phyloP scores from a whole-genome alignment of 1,140 invertebrate genomes.

The Rhopalosiphum padi region DNA sequence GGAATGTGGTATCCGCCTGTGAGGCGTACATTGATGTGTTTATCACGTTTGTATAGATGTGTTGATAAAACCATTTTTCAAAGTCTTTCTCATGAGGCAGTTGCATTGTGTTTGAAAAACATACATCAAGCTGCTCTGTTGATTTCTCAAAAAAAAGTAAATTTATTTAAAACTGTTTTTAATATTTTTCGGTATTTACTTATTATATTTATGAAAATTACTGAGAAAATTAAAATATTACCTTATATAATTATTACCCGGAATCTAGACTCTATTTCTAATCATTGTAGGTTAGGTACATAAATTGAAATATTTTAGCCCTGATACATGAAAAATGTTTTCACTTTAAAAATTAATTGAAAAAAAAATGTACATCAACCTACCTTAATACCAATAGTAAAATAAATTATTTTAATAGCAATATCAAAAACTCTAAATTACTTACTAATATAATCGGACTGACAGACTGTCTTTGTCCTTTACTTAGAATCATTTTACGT shows the following conservation, averaged over 20 bases:
- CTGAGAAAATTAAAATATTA: neutral
- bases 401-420: too few relatives aligned
- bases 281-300: neutral
- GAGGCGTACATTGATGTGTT: conserved; percentile 88
- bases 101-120: conserved; percentile 90
- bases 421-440: too few relatives aligned
- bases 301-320: neutral
- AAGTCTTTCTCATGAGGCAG: conserved; percentile 93
- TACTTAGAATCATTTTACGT: too few relatives aligned
- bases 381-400: too few relatives aligned
- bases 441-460: too few relatives aligned
- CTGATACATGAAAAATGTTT: neutral
- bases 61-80: conserved; percentile 95
- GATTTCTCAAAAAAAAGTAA: conserved; percentile 72
- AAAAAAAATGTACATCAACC: neutral
- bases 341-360: neutral
- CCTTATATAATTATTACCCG: neutral
- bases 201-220: neutral
- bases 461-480: too few relatives aligned
- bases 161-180: neutral
- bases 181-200: neutral
- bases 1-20: conserved; percentile 99
- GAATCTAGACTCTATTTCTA: neutral
- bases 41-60: conserved; percentile 94
- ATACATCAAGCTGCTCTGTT: conserved; percentile 78